phyloP scores from a whole-genome alignment of 1,140 invertebrate species.

The Conopomorpha cramerella region DNA sequence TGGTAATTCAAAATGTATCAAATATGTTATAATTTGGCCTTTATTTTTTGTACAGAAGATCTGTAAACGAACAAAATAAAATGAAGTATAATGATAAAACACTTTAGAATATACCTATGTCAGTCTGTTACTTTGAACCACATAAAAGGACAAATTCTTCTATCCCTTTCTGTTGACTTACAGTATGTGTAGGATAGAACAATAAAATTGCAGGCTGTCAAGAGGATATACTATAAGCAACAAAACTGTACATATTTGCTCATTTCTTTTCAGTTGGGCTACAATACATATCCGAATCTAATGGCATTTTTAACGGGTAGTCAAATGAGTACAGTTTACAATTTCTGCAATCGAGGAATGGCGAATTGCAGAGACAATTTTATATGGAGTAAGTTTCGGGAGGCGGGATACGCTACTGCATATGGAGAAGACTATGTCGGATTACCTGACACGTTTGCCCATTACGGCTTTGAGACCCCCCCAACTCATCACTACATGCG shows the following conservation, averaged over 20 bases:
- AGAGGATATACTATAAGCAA: no score
- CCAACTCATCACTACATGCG: slow-evolving; percentile 75
- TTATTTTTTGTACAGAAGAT: no score
- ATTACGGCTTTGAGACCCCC: slow-evolving; percentile 12
- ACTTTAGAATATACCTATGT: no score
- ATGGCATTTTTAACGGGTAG: slow-evolving; percentile 73
- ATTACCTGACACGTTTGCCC: slow-evolving; percentile 15
- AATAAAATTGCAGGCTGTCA: no score
- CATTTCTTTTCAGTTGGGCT: slow-evolving; percentile 51
- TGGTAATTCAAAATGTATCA: no score
- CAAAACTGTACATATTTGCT: slow-evolving; percentile 1
- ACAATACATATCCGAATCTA: slow-evolving; percentile 80
- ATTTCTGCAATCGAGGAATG: slow-evolving; percentile 6
- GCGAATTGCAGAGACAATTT: slow-evolving; percentile 20
- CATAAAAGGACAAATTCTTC: no score
- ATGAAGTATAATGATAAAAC: no score
- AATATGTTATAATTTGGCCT: no score
- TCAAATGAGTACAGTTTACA: slow-evolving; percentile 18
- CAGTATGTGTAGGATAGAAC: no score
- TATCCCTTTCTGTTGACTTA: no score
- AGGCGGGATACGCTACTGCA: slow-evolving; percentile 16
- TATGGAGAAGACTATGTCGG: slow-evolving; percentile 18
- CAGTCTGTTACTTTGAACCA: no score
- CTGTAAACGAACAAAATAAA: no score
- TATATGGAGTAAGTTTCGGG: slow-evolving; percentile 17